phyloP scores from a whole-genome alignment of 1,140 invertebrate species.

The Drosophila pseudoobscura region DNA sequence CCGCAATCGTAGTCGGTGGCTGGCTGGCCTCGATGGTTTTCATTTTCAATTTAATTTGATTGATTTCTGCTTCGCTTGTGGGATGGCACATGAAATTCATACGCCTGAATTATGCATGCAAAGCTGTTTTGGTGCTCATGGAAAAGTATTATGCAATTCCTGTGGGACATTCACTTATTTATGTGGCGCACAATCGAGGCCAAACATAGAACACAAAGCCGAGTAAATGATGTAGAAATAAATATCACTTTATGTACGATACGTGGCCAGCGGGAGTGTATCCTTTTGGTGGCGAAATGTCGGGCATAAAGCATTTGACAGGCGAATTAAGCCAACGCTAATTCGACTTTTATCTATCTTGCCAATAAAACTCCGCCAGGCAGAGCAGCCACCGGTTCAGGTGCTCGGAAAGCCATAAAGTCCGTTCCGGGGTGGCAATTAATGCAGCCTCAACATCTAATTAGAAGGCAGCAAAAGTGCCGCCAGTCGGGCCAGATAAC shows the following conservation, averaged over 20 bases:
- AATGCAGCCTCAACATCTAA: conserved; percentile 73
- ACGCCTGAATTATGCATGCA: conserved; percentile 63
- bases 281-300: conserved; percentile 22
- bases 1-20: conserved; percentile 1
- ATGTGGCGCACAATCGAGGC: conserved; percentile 17
- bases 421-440: conserved; percentile 58
- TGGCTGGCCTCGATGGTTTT: conserved; percentile 52
- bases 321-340: conserved; percentile 60
- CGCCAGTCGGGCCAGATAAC: conserved; percentile 61
- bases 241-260: conserved; percentile 9
- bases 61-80: conserved; percentile 69
- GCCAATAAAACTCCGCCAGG: conserved; percentile 50
- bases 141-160: conserved; percentile 57
- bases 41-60: conserved; percentile 74
- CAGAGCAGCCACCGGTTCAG: conserved; percentile 12
- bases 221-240: conserved; percentile 20
- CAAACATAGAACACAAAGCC: conserved; percentile 5
- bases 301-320: conserved; percentile 9
- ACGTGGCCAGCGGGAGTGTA: not conserved
- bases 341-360: conserved; percentile 60
- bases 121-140: conserved; percentile 50
- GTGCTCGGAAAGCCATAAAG: conserved; percentile 72
- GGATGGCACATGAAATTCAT: conserved; percentile 55
- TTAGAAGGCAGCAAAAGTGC: conserved; percentile 67
- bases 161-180: conserved; percentile 64